Evolutionary conservation across 2,888 invertebrate species (phyloP).

Genomic region (Meloe dianella): DNA sequence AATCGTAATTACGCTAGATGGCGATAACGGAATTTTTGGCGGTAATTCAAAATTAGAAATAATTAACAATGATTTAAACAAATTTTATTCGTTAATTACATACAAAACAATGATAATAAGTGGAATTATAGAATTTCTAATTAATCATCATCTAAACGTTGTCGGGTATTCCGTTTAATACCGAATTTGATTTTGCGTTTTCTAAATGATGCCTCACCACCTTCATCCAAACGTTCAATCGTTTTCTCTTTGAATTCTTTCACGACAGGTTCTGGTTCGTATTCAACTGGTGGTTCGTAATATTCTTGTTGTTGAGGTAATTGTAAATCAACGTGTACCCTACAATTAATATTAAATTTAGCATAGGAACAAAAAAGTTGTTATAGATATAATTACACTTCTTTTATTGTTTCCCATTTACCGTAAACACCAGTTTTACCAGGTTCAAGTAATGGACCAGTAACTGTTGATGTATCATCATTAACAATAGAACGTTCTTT

Average conservation of each 20-base stretch:
- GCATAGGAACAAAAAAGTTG: not conserved
- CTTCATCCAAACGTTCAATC: constrained; percentile 62
- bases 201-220: constrained; percentile 65
- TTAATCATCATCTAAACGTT: constrained; percentile 69
- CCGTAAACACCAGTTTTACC: constrained; percentile 74
- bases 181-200: constrained; percentile 69
- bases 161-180: constrained; percentile 68
- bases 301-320: constrained; percentile 64
- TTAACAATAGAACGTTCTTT: constrained; percentile 53
- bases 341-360: constrained; percentile 34
- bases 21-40: not conserved
- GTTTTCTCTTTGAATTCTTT: constrained; percentile 69
- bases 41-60: not conserved
- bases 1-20: not conserved
- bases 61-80: not conserved
- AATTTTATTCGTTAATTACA: not conserved
- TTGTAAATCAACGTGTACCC: constrained; percentile 70
- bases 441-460: constrained; percentile 66
- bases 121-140: not conserved
- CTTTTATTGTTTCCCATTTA: constrained; percentile 73
- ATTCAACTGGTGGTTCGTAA: constrained; percentile 52
- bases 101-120: not conserved
- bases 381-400: too few species aligned
- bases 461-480: constrained; percentile 49
- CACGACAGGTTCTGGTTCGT: constrained; percentile 61